Evolutionary conservation across 2,113 vertebrate genomes (phyloP).

Genomic region (Salvelinus fontinalis): DNA sequence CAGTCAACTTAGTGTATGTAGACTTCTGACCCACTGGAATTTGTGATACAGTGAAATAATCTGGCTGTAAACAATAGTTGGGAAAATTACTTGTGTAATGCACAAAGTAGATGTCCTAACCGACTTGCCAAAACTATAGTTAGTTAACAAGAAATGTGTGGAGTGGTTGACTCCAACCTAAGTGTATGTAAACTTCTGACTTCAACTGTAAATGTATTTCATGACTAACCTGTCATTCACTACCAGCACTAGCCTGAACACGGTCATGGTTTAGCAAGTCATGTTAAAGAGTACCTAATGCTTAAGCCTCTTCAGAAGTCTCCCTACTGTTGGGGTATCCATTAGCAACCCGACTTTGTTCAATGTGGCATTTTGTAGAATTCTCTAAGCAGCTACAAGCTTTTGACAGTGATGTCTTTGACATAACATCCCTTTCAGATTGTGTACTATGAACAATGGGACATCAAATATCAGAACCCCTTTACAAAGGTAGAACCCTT

Average conservation of each 20-base stretch:
- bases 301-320: constrained; percentile 45
- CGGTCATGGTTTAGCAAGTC: constrained; percentile 62
- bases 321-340: constrained; percentile 49
- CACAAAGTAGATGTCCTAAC: too few species aligned
- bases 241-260: constrained; percentile 58
- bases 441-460: neutral
- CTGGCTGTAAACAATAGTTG: too few species aligned
- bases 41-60: too few species aligned
- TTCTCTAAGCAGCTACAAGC: constrained; percentile 15
- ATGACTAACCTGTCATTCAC: constrained; percentile 60
- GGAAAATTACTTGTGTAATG: too few species aligned
- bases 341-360: constrained; percentile 31
- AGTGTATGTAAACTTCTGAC: too few species aligned
- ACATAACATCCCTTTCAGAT: neutral
- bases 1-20: too few species aligned
- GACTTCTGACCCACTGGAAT: too few species aligned
- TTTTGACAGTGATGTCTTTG: constrained; percentile 15
- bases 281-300: constrained; percentile 61
- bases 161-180: too few species aligned
- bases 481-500: neutral
- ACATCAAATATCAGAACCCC: neutral
- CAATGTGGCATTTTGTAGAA: constrained; percentile 14
- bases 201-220: constrained; percentile 27
- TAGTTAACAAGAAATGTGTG: too few species aligned
- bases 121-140: too few species aligned